Evolutionary conservation across 2,888 invertebrate species (phyloP).

Genomic region (Cosmopolites sordidus): DNA sequence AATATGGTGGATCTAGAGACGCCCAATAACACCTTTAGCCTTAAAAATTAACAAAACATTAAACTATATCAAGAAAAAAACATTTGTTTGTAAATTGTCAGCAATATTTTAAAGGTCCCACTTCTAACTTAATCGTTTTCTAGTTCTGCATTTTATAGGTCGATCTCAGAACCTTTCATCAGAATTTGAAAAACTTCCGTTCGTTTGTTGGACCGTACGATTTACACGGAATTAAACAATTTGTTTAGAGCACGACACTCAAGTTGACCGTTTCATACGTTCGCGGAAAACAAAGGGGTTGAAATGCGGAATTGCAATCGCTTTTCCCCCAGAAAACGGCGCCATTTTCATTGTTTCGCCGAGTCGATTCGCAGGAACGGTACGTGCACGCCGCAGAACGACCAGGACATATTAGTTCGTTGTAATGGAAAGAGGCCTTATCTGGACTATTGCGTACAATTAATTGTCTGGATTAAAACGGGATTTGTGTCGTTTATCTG

Average conservation of each 20-base stretch:
- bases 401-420: not conserved
- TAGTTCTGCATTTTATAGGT: too few relatives aligned
- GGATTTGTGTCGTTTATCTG: too few relatives aligned
- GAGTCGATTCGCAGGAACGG: not conserved
- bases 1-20: too few relatives aligned
- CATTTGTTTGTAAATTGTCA: too few relatives aligned
- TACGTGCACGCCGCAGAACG: not conserved
- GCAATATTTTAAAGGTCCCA: too few relatives aligned
- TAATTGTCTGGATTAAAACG: too few relatives aligned
- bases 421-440: not conserved
- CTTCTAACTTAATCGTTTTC: too few relatives aligned
- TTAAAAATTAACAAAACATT: too few relatives aligned
- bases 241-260: not conserved
- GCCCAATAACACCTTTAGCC: too few relatives aligned
- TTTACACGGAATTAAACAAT: slow-evolving; percentile 1
- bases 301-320: not conserved
- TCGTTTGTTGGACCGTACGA: not conserved
- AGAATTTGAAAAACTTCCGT: not conserved
- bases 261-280: not conserved
- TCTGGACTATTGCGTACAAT: not conserved
- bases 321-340: too few relatives aligned
- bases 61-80: too few relatives aligned
- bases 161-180: too few relatives aligned
- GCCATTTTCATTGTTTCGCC: not conserved
- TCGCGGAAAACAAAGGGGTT: not conserved